Conservation (phyloP, 2,888 invertebrate genomes). For the Parascotia fuliginaria region DNA sequence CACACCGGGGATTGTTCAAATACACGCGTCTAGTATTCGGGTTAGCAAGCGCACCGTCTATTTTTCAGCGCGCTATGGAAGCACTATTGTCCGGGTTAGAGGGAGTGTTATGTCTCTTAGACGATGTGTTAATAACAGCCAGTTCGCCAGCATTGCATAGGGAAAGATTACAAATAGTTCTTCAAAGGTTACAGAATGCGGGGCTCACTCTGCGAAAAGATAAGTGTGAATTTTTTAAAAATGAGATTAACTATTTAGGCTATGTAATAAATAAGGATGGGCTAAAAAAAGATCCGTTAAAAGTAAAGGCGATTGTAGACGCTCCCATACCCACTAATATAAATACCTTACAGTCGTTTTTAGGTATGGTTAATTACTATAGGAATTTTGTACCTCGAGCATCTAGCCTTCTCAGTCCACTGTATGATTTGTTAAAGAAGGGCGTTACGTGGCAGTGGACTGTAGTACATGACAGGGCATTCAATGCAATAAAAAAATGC, state of each 20-base stretch:
- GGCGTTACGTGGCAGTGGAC: neutral
- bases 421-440: conserved; percentile 29
- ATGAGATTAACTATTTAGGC: conserved; percentile 22
- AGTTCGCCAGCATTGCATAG: neutral
- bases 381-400: conserved; percentile 18
- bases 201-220: conserved; percentile 11
- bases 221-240: conserved; percentile 28
- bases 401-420: conserved; percentile 14
- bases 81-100: conserved; percentile 13
- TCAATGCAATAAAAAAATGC: conserved; percentile 5
- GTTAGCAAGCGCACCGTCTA: conserved; percentile 6
- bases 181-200: conserved; percentile 5
- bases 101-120: conserved; percentile 14
- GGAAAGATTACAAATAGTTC: conserved; percentile 4
- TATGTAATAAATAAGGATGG: conserved; percentile 11
- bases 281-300: conserved; percentile 6
- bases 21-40: conserved; percentile 12
- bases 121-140: conserved; percentile 12
- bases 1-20: conserved; percentile 15
- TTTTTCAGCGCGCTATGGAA: conserved; percentile 18
- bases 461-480: conserved; percentile 1
- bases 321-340: conserved; percentile 23
- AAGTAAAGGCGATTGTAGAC: conserved; percentile 28
- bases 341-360: conserved; percentile 30
- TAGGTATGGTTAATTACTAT: conserved; percentile 37